Base-by-base conservation (phyloP, 2,888 invertebrate species). In the Hemithea aestivaria region DNA sequence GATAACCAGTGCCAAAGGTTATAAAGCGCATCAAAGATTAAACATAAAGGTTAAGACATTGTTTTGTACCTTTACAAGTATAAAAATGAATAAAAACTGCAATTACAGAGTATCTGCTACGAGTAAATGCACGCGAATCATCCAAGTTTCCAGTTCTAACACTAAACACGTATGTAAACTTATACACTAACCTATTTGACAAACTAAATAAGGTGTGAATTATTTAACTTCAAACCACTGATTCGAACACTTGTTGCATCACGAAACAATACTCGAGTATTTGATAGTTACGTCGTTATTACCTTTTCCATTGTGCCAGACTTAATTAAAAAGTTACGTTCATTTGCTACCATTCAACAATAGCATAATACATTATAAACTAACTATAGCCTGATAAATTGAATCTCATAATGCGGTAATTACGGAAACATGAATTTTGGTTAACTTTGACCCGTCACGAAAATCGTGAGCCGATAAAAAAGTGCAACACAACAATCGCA, bases 301-400 rank as follows among this genome's bases (percentile, higher is more conserved):
- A 47, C 41, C 26, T 42, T 42, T 35, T 47, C 25, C 39, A 41
- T 35, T 36, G 27, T 40, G 43, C 29, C 49, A 42, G 22, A 29
- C 35, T 46, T 51, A 55, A 58, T 61, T 51, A 46, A 53, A 58
- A 46, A 49, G 43, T 56, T 55, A 51, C 46, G 46, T 53, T 48
- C 31, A 46, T 49, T 52, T 45, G 32, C 50, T 54, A 51, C 21
- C 22, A 42, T 37, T 48, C 35, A 16, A 16, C 16, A 16, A 16
- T 16, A 16, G 16, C 16, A 24, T 24, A 24, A 24, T 24, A 9
- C 24, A 1, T 8, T 9, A 24, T 9, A 8, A 2, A 5, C 7
- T 22, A 22, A 2, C 2, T 3, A 20, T 20, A 29, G n/a, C n/a
- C n/a, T 22, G 24, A 20, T 16, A 11, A 37, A 31, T 16, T 21